A percentile compares a stretch with the other conserved stretches of the same genome.
Evolutionary conservation across 35 echinoderm and acorn worm species (phyloP).

Genomic region (Heliocidaris tuberculata): DNA sequence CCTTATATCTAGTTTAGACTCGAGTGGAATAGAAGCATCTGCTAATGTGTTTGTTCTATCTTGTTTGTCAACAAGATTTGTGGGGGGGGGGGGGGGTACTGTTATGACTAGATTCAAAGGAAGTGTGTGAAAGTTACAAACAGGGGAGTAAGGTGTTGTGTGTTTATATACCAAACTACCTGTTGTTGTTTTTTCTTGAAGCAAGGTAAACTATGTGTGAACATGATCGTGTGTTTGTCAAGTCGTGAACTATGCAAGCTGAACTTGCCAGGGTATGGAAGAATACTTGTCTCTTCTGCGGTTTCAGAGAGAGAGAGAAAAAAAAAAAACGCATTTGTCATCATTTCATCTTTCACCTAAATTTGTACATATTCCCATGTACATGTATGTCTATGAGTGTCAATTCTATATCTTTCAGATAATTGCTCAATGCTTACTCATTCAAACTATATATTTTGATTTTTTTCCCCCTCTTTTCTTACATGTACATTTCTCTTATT

Average conservation of each 20-base stretch:
- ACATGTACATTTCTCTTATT: background rate
- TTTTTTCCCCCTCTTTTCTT: background rate
- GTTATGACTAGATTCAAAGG: background rate
- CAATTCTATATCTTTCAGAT: background rate
- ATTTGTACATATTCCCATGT: background rate
- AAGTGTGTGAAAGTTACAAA: background rate
- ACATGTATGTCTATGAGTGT: background rate
- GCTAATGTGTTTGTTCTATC: background rate
- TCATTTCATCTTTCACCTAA: background rate
- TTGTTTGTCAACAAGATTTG: background rate
- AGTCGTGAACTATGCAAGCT: background rate
- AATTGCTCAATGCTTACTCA: background rate
- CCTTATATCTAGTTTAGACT: too few species aligned
- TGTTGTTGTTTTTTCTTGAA: background rate
- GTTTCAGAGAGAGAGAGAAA: too few species aligned
- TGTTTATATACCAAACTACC: background rate
- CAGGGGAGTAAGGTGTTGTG: background rate
- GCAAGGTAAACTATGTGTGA: conserved; percentile 3
- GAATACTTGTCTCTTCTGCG: background rate
- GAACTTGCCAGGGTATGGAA: background rate
- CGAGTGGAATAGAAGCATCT: too few species aligned
- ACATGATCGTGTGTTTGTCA: background rate
- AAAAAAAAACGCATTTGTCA: background rate
- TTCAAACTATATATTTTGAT: background rate
- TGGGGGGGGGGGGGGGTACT: background rate